These are phyloP conservation scores for Rhodinocichla rosea DNA, from an alignment of 2,113 vertebrate species.

Conservation along the genomic window DNA sequence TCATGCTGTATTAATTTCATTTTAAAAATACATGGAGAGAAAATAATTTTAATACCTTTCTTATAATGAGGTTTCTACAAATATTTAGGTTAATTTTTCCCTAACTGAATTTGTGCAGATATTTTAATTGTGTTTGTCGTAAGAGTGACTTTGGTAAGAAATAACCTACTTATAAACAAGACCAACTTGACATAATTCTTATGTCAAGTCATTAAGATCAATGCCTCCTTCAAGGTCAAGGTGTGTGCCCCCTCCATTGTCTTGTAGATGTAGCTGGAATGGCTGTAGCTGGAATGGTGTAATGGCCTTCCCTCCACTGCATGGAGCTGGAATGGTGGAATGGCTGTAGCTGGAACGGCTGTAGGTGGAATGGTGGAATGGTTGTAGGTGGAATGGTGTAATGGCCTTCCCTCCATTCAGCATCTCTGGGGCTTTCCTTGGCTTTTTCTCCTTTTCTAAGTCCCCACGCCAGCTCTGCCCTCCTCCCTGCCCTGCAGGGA, in stretches of 20 bases:
- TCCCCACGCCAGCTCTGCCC: not conserved
- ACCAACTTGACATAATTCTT: accelerated
- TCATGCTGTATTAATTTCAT: not conserved
- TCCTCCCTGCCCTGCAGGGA: not conserved
- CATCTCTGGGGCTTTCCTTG: not conserved
- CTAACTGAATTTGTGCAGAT: not conserved
- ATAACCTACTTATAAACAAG: not conserved
- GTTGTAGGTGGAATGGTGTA: not conserved
- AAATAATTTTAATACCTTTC: not conserved
- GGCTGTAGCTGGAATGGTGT: no score
- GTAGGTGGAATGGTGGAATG: no score
- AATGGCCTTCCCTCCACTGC: no score
- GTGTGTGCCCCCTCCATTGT: no score
- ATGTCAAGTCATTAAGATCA: not conserved
- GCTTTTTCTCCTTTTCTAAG: accelerated
- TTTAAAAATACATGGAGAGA: not conserved
- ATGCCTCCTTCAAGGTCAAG: not conserved
- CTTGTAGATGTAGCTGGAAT: no score
- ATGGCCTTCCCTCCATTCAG: not conserved
- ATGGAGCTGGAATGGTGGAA: no score
- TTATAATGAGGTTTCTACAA: not conserved
- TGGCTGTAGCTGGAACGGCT: no score
- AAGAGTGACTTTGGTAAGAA: not conserved
- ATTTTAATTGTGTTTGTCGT: not conserved
- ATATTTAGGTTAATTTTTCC: not conserved